Conservation (phyloP, 2,888 invertebrate genomes). For the Drosophila birchii region DNA sequence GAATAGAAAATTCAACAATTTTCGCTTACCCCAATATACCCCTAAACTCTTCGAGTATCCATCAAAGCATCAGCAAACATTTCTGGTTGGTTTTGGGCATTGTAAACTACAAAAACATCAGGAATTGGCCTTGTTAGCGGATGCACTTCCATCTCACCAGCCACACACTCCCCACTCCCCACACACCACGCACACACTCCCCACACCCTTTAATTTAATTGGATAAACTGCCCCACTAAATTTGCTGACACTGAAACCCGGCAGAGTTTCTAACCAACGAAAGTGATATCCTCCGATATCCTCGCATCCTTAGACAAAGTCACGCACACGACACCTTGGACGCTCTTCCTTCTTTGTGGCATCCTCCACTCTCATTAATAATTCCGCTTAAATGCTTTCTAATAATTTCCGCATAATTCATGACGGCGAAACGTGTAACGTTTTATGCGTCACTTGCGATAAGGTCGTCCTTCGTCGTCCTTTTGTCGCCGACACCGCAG, state of each 20-base stretch:
- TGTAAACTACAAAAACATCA: conserved; percentile 51
- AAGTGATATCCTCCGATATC: conserved; percentile 5
- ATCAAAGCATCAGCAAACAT: conserved; percentile 19
- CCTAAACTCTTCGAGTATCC: not conserved
- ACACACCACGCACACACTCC: not conserved
- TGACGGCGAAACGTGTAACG: conserved; percentile 69
- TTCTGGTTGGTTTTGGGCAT: conserved; percentile 49
- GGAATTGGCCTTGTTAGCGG: conserved; percentile 17
- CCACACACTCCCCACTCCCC: too few relatives aligned
- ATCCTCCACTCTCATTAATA: conserved; percentile 67
- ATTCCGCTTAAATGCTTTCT: conserved; percentile 80
- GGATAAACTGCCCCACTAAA: conserved; percentile 19
- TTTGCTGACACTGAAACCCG: conserved; percentile 8
- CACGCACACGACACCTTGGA: conserved; percentile 48
- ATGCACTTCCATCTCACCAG: not conserved
- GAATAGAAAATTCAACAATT: not conserved
- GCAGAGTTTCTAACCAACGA: not conserved
- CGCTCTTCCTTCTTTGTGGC: conserved; percentile 8
- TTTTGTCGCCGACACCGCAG: conserved; percentile 47
- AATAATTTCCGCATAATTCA: conserved; percentile 80
- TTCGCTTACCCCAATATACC: not conserved
- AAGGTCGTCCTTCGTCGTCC: conserved; percentile 53
- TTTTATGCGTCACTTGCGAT: conserved; percentile 75
- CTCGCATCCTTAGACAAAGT: conserved; percentile 1
- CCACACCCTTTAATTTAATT: conserved; percentile 24